Evolutionary conservation across 1,140 invertebrate species (phyloP).

Genomic region (Drosophila biarmipes): DNA sequence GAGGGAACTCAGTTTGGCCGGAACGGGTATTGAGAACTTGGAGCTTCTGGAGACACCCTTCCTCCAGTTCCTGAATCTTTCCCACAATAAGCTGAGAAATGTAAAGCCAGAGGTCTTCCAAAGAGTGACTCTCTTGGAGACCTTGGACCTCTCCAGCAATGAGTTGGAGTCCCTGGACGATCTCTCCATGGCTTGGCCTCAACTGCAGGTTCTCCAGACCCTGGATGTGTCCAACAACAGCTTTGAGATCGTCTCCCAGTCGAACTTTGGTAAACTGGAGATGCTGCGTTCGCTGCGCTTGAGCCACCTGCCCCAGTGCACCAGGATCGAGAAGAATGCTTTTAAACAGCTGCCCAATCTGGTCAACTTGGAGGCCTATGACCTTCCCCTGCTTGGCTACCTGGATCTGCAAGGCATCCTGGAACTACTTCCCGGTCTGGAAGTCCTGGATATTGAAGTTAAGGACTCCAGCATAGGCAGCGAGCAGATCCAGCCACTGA

Average conservation of each 20-base stretch:
- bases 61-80: conserved; percentile 92
- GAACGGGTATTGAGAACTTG: conserved; percentile 89
- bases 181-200: conserved; percentile 87
- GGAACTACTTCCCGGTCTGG: conserved; percentile 88
- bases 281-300: conserved; percentile 89
- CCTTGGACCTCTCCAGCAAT: conserved; percentile 92
- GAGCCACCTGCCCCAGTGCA: conserved; percentile 88
- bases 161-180: conserved; percentile 87
- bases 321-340: conserved; percentile 92
- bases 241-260: conserved; percentile 89
- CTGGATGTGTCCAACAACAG: conserved; percentile 93
- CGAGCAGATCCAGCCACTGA: conserved; percentile 91
- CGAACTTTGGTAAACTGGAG: conserved; percentile 89
- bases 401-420: conserved; percentile 93
- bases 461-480: conserved; percentile 92
- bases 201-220: conserved; percentile 88
- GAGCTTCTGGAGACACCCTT: conserved; percentile 94
- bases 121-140: conserved; percentile 91
- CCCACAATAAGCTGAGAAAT: conserved; percentile 89
- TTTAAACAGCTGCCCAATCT: conserved; percentile 90
- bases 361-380: conserved; percentile 88
- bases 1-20: conserved; percentile 91
- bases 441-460: conserved; percentile 92
- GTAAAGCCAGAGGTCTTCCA: conserved; percentile 89
- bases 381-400: conserved; percentile 91